These are phyloP conservation scores for Trissonchulus latispiculum DNA, from an alignment of 2,888 invertebrate species.

Conservation along the genomic window DNA sequence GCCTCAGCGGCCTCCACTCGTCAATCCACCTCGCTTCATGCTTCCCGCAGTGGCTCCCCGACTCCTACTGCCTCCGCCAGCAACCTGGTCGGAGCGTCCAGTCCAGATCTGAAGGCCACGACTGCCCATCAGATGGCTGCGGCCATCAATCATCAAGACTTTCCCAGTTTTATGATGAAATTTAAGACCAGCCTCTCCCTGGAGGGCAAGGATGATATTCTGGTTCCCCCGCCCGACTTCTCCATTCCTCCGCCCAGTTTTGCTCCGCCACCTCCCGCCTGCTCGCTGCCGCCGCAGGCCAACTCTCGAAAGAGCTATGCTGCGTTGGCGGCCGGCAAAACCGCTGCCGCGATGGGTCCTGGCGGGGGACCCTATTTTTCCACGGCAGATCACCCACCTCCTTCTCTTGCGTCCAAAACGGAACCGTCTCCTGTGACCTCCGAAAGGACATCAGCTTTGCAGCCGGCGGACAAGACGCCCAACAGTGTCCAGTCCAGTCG, in stretches of 20 bases:
- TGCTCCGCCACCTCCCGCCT: background rate
- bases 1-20: background rate
- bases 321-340: background rate
- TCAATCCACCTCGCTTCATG: constrained; percentile 5
- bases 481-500: no score
- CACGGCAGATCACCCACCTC: no score
- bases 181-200: background rate
- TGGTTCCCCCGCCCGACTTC: background rate
- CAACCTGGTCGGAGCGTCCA: constrained; percentile 4
- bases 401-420: no score
- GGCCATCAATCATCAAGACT: background rate
- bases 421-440: no score
- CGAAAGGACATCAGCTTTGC: no score
- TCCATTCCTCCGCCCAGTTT: background rate
- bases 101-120: constrained; percentile 6
- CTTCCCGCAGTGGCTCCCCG: constrained; percentile 10
- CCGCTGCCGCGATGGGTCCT: no score
- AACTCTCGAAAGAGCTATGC: background rate
- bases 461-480: no score
- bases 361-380: no score
- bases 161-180: background rate
- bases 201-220: background rate
- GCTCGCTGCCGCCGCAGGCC: no score
- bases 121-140: no score
- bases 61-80: background rate